phyloP scores from a whole-genome alignment of 2,888 invertebrate species.

The Habrosyne pyritoides region DNA sequence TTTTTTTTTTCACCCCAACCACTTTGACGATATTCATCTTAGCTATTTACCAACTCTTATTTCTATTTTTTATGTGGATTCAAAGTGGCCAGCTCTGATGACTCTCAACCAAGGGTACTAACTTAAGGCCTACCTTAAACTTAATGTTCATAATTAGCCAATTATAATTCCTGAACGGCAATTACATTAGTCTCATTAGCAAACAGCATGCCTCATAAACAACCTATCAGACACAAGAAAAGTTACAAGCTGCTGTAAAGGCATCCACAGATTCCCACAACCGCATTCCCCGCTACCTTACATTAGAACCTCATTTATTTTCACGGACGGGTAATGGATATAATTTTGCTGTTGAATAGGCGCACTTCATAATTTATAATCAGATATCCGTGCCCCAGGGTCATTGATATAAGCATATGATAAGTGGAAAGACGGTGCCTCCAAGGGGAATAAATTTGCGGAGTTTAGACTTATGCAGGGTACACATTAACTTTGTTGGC shows the following conservation, averaged over 20 bases:
- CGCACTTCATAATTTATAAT: constrained; percentile 54
- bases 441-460: background rate
- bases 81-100: too few relatives aligned
- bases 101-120: too few relatives aligned
- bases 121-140: too few relatives aligned
- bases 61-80: too few relatives aligned
- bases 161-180: background rate
- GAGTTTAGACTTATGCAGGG: background rate
- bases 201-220: background rate
- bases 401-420: constrained; percentile 31
- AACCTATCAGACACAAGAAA: background rate
- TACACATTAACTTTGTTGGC: too few relatives aligned
- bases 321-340: constrained; percentile 34
- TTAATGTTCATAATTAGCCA: background rate
- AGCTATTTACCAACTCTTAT: too few relatives aligned
- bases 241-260: too few relatives aligned
- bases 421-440: constrained; percentile 27
- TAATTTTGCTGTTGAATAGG: constrained; percentile 36
- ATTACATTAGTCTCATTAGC: background rate
- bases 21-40: too few relatives aligned
- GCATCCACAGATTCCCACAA: background rate
- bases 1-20: too few relatives aligned
- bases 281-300: background rate
- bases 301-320: constrained; percentile 24
- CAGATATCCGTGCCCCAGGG: constrained; percentile 37